These are phyloP conservation scores for Columbina picui DNA, from an alignment of 2,113 vertebrate genomes.

Conservation along the genomic window DNA sequence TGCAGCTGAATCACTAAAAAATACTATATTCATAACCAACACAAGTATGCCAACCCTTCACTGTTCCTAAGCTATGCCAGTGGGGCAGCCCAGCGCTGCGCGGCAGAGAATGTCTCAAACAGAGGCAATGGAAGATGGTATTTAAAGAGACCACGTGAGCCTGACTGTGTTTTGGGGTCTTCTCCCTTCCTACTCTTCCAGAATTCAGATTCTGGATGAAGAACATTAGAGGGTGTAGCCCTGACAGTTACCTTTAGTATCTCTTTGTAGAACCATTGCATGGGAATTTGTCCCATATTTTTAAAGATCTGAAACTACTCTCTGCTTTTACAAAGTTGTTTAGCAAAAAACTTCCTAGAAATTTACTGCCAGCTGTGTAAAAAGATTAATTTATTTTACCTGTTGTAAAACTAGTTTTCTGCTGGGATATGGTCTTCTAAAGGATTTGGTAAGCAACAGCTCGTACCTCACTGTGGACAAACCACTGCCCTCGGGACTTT, in stretches of 20 bases:
- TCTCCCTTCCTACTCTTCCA: background rate
- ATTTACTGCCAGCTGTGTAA: background rate
- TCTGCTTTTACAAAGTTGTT: background rate
- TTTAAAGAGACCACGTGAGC: background rate
- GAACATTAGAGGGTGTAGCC: background rate
- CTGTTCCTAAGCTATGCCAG: background rate
- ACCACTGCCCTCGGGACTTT: background rate
- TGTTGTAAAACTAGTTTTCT: background rate
- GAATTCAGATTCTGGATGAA: background rate
- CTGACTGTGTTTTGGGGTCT: background rate
- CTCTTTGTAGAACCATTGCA: background rate
- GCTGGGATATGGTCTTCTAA: background rate
- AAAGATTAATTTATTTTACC: background rate
- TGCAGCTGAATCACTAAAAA: background rate
- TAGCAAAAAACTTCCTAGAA: background rate
- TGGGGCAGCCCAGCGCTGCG: background rate
- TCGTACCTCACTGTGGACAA: background rate
- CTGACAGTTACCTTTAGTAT: background rate
- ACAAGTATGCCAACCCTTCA: accelerated
- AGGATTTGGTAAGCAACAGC: background rate
- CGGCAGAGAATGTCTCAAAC: background rate
- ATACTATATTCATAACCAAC: background rate
- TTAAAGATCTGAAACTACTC: background rate
- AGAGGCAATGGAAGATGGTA: background rate
- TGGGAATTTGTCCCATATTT: background rate